Percentiles rank a stretch among this genome's conserved stretches.
Conservation (phyloP, 2,113 vertebrate species). For the Oriolus oriolus region DNA sequence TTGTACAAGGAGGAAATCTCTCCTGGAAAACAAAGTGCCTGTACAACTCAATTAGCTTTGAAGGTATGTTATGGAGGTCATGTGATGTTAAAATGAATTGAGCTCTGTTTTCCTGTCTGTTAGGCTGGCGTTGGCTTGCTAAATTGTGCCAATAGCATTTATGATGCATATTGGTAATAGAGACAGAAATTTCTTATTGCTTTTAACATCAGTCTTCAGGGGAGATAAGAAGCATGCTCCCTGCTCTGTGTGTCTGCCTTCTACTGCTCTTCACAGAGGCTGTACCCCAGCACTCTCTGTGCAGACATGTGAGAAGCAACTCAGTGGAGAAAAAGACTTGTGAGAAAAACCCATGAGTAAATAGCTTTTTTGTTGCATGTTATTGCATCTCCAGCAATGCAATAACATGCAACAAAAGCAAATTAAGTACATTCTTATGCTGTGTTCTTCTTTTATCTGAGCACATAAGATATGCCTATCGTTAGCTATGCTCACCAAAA, state of each 20-base stretch:
- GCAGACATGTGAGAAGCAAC: not conserved
- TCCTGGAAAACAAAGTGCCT: not conserved
- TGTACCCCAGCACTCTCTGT: not conserved
- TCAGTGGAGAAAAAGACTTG: not conserved
- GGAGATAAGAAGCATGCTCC: not conserved
- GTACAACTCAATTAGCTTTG: not conserved
- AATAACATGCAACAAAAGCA: not conserved
- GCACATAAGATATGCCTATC: not conserved
- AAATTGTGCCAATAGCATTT: not conserved
- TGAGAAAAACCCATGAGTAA: too few species aligned
- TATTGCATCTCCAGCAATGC: not conserved
- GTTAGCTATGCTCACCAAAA: not conserved
- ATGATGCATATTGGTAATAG: not conserved
- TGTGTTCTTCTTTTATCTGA: not conserved
- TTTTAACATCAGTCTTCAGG: not conserved
- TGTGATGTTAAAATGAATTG: not conserved
- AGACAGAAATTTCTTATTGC: not conserved
- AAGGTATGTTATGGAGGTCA: not conserved
- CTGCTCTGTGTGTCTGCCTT: not conserved
- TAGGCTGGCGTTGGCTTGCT: not conserved
- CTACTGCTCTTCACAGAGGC: not conserved
- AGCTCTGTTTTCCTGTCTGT: not conserved
- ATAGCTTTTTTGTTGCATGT: too few species aligned
- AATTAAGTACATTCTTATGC: not conserved
- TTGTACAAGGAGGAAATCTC: not conserved